Base-by-base conservation (phyloP, 2,797 vertebrate species). In the Pelodytes ibericus region DNA sequence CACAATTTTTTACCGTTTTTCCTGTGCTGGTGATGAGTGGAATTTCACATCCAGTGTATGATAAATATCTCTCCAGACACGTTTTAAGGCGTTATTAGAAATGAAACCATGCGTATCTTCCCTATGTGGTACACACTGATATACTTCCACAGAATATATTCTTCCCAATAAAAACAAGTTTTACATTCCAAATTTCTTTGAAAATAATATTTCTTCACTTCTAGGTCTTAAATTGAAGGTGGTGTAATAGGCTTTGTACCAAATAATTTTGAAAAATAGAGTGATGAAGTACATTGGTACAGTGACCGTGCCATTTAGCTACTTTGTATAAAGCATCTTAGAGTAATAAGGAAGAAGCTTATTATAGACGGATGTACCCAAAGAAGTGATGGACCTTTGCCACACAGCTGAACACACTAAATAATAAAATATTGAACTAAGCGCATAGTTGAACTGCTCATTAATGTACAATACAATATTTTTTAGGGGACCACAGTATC, bases 391-490 rank as follows among this genome's bases (percentile, higher is more conserved):
- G 49, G 20, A 53, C n/a, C 5, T 25, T 53, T 53, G 49, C 49
- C 49, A 44, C 20, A 24, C n/a, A 53, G 6, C 49, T 53, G 16
- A 53, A 53, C 24, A 53, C 24, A 22, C 22, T 20, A 53, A 53
- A 53, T 20, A 16, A 53, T 53, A 53, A 53, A 53, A 20, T 24
- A 53, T 8, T 25, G 27, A 59, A 25, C 8, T 7, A 51, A 68
- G 33, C 18, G 31, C 53, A n/a, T n/a, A 29, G 29, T 24, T 53
- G 18, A 49, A 67, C 26, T 51, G 4, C 30, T 18, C 18, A 8
- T 56, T 41, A 58, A 70, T 36, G 57, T 18, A 41, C 53, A 58
- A 31, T 15, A 57, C n/a, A n/a, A n/a, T n/a, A n/a, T n/a, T n/a
- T n/a, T n/a, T n/a, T n/a, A n/a, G n/a, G n/a, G n/a, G n/a, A n/a